These are phyloP conservation scores for Murina feae DNA, from an alignment of 2,113 vertebrate genomes.

Conservation along the genomic window DNA sequence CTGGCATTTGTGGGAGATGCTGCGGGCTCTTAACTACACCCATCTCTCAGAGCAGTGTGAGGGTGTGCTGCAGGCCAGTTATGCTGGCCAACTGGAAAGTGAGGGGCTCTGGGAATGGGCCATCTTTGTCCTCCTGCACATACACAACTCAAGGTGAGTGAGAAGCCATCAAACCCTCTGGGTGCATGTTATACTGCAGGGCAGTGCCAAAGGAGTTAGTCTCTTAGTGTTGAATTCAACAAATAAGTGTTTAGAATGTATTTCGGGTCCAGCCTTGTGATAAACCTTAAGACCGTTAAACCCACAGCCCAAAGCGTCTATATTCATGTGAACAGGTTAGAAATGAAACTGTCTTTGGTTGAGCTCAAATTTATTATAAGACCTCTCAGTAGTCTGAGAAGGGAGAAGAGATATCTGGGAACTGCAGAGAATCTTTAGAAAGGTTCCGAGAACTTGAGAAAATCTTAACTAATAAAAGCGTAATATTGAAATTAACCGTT, in stretches of 20 bases:
- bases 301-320: neutral
- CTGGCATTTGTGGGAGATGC: slow-evolving; percentile 96
- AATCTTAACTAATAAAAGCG: too few species aligned
- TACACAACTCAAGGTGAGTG: slow-evolving; percentile 83
- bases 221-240: neutral
- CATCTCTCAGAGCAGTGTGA: slow-evolving; percentile 86
- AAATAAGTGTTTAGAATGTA: neutral
- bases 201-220: neutral
- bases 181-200: neutral
- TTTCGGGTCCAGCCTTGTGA: neutral
- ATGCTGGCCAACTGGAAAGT: slow-evolving; percentile 93
- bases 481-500: too few species aligned
- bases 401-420: neutral
- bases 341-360: neutral
- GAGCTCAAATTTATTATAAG: neutral
- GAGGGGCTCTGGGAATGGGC: slow-evolving; percentile 94
- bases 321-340: neutral
- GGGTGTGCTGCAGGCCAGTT: slow-evolving; percentile 89
- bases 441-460: neutral
- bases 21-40: slow-evolving; percentile 89
- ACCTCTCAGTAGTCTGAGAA: neutral
- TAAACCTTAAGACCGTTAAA: neutral
- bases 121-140: slow-evolving; percentile 91
- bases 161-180: neutral
- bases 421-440: neutral